Evolutionary conservation across 2,113 vertebrate genomes (phyloP).

Genomic region (Ptilorrhoa leucosticta): DNA sequence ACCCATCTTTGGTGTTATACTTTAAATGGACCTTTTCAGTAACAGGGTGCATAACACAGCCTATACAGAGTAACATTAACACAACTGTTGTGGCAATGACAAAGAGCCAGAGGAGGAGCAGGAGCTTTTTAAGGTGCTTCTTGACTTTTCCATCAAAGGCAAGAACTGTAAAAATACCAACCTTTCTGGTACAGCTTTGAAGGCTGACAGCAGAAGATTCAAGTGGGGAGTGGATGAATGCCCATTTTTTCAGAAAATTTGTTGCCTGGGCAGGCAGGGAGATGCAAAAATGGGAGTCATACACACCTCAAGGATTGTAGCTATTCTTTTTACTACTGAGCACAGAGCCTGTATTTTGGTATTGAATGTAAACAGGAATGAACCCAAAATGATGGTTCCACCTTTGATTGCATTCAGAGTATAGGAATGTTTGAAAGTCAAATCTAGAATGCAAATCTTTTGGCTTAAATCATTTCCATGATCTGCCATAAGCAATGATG

Average conservation of each 20-base stretch:
- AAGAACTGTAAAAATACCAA: neutral
- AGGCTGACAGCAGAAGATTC: neutral
- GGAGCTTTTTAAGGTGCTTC: neutral
- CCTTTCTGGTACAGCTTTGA: neutral
- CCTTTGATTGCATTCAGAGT: neutral
- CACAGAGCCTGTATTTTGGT: neutral
- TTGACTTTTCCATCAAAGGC: neutral
- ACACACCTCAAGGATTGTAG: neutral
- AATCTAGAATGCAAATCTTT: neutral
- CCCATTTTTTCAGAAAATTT: neutral
- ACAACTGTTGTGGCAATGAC: neutral
- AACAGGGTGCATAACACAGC: accelerated
- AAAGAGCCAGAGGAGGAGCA: neutral
- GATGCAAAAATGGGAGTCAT: neutral
- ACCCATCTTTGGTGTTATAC: neutral
- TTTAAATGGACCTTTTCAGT: neutral
- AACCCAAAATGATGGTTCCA: neutral
- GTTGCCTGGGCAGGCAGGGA: neutral
- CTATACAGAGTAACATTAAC: neutral
- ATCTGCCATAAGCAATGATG: neutral
- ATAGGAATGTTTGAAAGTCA: neutral
- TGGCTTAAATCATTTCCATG: neutral
- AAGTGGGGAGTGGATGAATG: neutral
- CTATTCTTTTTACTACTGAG: neutral
- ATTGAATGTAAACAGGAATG: neutral